A percentile compares a stretch with the other conserved stretches of the same genome.
Evolutionary conservation across 2,113 vertebrate species (phyloP).

Genomic region (Mungos mungo): DNA sequence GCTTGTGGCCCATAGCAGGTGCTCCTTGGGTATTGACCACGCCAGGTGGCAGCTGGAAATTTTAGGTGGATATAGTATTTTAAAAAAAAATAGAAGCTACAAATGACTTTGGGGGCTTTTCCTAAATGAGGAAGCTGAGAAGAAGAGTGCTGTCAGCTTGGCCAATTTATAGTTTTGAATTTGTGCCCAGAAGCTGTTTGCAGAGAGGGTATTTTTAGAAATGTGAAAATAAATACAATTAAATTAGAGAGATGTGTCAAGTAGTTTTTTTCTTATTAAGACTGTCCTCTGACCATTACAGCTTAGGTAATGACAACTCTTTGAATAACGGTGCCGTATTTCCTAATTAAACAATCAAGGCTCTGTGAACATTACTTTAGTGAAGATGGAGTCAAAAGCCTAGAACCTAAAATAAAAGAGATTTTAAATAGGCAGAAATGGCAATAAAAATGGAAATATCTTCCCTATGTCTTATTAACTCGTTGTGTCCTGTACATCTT

Average conservation of each 20-base stretch:
- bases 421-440: conserved; percentile 50
- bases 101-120: not conserved
- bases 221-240: conserved; percentile 77
- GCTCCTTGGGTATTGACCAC: not conserved
- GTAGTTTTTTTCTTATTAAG: conserved; percentile 26
- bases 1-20: not conserved
- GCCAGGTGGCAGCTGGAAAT: not conserved
- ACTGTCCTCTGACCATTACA: conserved; percentile 58
- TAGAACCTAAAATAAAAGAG: conserved; percentile 54
- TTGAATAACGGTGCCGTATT: conserved; percentile 63
- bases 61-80: fast-evolving
- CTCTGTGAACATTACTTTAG: conserved; percentile 55
- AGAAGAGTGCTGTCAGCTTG: not conserved
- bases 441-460: conserved; percentile 47
- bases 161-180: conserved; percentile 57
- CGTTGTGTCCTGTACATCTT: not conserved
- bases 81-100: not conserved
- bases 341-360: conserved; percentile 72
- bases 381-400: conserved; percentile 57
- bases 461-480: conserved; percentile 43
- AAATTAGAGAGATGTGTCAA: conserved; percentile 65
- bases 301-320: conserved; percentile 75
- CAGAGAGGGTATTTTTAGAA: conserved; percentile 69
- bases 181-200: conserved; percentile 74
- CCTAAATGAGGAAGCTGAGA: not conserved